Conservation (phyloP, 2,888 invertebrate species). For the Spodoptera littoralis region DNA sequence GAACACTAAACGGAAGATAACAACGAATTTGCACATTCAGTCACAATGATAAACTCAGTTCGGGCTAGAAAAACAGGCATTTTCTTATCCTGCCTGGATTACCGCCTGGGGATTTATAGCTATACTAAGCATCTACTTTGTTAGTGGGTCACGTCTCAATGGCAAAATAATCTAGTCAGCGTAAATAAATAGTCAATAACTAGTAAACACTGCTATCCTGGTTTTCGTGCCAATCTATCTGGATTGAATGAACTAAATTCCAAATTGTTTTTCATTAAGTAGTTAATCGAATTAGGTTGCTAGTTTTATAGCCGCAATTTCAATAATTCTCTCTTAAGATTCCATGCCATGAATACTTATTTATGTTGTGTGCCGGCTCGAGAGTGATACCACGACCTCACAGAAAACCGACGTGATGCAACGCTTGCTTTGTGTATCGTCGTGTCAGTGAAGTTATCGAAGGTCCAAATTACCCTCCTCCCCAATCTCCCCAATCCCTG, state of each 20-base stretch:
- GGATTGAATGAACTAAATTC: background rate
- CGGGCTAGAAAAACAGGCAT: constrained; percentile 14
- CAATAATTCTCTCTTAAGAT: too few species aligned
- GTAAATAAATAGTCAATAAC: constrained; percentile 24
- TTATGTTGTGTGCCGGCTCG: too few species aligned
- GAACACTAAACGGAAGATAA: constrained; percentile 6
- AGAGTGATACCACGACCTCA: too few species aligned
- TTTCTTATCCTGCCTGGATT: constrained; percentile 21
- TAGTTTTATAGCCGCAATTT: too few species aligned
- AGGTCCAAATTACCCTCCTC: too few species aligned
- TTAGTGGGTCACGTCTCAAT: background rate
- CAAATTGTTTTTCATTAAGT: too few species aligned
- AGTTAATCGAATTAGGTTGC: too few species aligned
- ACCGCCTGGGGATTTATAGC: constrained; percentile 8
- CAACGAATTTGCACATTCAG: constrained; percentile 6
- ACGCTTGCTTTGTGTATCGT: too few species aligned
- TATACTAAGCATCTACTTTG: background rate
- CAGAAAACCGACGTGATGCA: too few species aligned
- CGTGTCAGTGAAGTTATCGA: too few species aligned
- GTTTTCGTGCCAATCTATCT: constrained; percentile 1
- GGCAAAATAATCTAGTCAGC: background rate
- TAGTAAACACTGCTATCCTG: constrained; percentile 2
- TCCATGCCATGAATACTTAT: too few species aligned
- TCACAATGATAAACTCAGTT: constrained; percentile 11
- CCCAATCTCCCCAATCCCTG: too few species aligned